Evolutionary conservation across 2,797 vertebrate genomes (phyloP).

Genomic region (Anolis apletophallus): DNA sequence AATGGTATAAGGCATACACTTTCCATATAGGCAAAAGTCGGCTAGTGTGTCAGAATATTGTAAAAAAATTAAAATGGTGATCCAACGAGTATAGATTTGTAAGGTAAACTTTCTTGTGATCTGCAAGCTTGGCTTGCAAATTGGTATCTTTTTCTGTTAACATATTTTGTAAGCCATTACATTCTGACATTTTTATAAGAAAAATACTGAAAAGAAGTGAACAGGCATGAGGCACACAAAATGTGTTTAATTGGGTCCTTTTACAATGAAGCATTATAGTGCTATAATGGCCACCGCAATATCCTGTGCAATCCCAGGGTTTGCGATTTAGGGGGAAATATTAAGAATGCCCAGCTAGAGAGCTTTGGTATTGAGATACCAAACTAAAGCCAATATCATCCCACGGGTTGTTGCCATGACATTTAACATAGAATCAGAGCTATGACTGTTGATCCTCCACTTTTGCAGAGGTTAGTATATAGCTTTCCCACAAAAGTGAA

Average conservation of each 20-base stretch:
- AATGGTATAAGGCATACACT: neutral
- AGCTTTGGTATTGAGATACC: neutral
- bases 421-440: too few species aligned
- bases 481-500: too few species aligned
- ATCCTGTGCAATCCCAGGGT: too few species aligned
- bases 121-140: neutral
- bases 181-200: neutral
- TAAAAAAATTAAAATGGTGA: neutral
- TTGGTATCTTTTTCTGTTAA: neutral
- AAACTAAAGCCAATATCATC: neutral
- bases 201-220: neutral
- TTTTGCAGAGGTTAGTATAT: too few species aligned
- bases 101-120: neutral
- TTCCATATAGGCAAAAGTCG: neutral
- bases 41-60: neutral
- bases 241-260: neutral
- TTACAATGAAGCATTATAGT: too few species aligned
- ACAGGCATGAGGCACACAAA: neutral
- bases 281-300: too few species aligned
- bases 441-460: too few species aligned
- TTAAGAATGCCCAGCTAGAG: too few species aligned
- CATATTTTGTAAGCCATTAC: neutral
- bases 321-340: too few species aligned
- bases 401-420: neutral
- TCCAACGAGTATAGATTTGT: neutral